A percentile compares a stretch with the other conserved stretches of the same genome.
Evolutionary conservation across 2,888 invertebrate genomes (phyloP).

Genomic region (Dolichopus griseipennis): DNA sequence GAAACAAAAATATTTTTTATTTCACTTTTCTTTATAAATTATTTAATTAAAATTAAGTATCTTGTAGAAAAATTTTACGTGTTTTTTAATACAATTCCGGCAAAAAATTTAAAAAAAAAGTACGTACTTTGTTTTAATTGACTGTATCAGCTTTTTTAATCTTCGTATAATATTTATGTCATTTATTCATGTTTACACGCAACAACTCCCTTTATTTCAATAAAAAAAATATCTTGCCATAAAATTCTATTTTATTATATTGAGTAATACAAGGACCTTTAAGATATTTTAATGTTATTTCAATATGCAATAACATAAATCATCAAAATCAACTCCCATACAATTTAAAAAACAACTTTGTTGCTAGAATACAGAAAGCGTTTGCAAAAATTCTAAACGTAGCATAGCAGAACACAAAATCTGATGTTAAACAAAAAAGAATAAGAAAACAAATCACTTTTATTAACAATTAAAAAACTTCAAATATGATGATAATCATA

Average conservation of each 20-base stretch:
- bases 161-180: neutral
- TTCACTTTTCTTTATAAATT: too few species aligned
- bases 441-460: neutral
- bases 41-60: too few species aligned
- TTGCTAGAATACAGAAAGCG: neutral
- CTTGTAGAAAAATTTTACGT: too few species aligned
- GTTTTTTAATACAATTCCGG: too few species aligned
- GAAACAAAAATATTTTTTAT: too few species aligned
- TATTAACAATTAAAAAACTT: neutral
- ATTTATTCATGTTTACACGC: slow-evolving; percentile 4
- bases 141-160: neutral
- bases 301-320: neutral
- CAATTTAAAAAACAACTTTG: neutral
- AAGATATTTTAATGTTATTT: neutral
- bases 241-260: too few species aligned
- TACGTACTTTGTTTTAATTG: neutral
- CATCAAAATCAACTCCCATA: slow-evolving; percentile 1
- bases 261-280: too few species aligned
- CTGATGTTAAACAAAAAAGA: neutral
- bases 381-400: neutral
- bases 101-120: too few species aligned
- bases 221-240: too few species aligned
- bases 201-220: neutral
- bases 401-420: neutral
- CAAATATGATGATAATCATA: neutral